phyloP scores from a whole-genome alignment of 2,888 invertebrate species.

The Cephus runcator region DNA sequence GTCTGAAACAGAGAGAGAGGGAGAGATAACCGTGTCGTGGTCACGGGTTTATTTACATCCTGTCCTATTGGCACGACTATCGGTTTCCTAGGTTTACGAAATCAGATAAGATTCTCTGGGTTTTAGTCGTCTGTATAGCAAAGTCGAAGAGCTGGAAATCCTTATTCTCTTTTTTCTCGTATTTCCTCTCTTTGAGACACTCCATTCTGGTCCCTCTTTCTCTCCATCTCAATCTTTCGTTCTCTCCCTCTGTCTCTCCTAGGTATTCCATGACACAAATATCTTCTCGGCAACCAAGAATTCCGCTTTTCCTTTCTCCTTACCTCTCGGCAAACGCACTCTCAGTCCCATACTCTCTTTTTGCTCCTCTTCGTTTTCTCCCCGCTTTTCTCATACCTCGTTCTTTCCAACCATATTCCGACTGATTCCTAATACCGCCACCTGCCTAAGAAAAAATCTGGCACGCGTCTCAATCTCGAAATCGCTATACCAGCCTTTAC shows the following conservation, averaged over 20 bases:
- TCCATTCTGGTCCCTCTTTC: background rate
- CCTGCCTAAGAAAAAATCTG: constrained; percentile 2
- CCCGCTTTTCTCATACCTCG: background rate
- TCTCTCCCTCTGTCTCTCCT: constrained; percentile 26
- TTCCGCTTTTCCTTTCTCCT: constrained; percentile 50
- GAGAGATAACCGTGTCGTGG: background rate
- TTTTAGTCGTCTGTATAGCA: background rate
- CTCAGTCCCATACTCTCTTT: background rate
- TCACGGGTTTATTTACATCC: background rate
- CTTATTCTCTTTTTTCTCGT: background rate
- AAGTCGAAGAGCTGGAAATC: background rate
- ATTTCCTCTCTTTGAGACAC: background rate
- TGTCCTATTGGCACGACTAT: background rate
- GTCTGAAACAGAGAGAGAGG: background rate
- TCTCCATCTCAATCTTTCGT: background rate
- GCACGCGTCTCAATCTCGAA: constrained; percentile 21
- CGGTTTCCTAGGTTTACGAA: background rate
- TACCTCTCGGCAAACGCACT: constrained; percentile 10
- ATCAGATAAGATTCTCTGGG: background rate
- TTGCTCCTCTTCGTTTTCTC: background rate
- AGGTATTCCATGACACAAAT: constrained; percentile 56
- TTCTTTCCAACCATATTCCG: background rate
- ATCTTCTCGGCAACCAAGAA: constrained; percentile 51
- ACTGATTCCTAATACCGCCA: background rate
- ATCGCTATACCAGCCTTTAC: constrained; percentile 19